phyloP scores from a whole-genome alignment of 2,797 vertebrate genomes.

The Poeciliopsis turneri region DNA sequence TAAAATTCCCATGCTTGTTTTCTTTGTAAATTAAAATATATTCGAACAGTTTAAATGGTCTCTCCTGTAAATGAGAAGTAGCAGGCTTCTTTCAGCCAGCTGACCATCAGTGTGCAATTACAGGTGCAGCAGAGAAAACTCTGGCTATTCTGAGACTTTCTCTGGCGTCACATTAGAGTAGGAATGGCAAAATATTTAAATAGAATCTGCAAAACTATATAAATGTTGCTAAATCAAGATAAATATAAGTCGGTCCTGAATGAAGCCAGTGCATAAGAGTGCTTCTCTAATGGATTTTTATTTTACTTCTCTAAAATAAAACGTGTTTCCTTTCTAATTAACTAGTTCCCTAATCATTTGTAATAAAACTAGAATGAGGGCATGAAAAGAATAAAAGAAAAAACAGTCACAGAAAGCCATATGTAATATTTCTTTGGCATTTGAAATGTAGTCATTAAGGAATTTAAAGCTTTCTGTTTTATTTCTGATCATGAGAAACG shows the following conservation, averaged over 20 bases:
- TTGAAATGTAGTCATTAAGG: background rate
- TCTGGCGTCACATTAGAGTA: background rate
- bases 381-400: background rate
- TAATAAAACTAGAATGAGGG: background rate
- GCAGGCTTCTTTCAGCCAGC: background rate
- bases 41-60: background rate
- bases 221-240: background rate
- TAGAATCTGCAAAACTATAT: background rate
- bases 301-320: background rate
- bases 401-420: background rate
- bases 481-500: background rate
- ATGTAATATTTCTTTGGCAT: background rate
- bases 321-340: conserved; percentile 2
- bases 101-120: background rate
- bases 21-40: background rate
- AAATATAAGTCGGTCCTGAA: background rate
- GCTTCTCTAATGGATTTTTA: background rate
- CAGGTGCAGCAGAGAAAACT: background rate
- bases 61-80: background rate
- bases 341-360: background rate
- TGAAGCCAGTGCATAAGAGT: background rate
- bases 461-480: background rate
- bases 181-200: background rate
- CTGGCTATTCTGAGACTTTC: background rate
- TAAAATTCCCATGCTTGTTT: background rate